Evolutionary conservation across 2,113 vertebrate species (phyloP).

Genomic region (Salvelinus alpinus): DNA sequence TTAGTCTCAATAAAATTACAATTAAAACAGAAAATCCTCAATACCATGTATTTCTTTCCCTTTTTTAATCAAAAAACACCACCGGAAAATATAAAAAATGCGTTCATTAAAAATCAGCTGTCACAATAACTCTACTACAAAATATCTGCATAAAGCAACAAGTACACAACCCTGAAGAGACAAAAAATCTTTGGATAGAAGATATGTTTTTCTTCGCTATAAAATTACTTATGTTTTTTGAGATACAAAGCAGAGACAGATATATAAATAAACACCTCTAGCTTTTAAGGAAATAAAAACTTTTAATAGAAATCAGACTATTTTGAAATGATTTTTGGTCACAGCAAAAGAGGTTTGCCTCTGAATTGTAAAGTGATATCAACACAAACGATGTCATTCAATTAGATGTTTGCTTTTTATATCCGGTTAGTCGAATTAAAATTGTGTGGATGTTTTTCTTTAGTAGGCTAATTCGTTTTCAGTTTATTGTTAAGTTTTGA

Average conservation of each 20-base stretch:
- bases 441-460: not conserved
- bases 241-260: constrained; percentile 85
- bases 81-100: constrained; percentile 94
- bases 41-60: constrained; percentile 82
- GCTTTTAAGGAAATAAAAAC: constrained; percentile 42
- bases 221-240: constrained; percentile 83
- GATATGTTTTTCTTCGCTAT: constrained; percentile 82
- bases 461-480: not conserved
- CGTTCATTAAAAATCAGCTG: constrained; percentile 93
- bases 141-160: constrained; percentile 97
- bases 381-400: constrained; percentile 9
- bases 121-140: constrained; percentile 94
- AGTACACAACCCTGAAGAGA: constrained; percentile 96
- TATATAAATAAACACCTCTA: constrained; percentile 79
- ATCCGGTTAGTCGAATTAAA: constrained; percentile 2
- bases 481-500: constrained; percentile 38
- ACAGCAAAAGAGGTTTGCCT: constrained; percentile 84
- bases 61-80: constrained; percentile 91
- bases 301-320: constrained; percentile 58
- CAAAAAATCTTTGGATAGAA: constrained; percentile 98
- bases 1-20: not conserved
- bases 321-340: constrained; percentile 83
- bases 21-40: not conserved
- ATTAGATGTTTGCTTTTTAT: constrained; percentile 11
- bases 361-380: constrained; percentile 55